Base-by-base conservation (phyloP, 2,797 vertebrate species). In the Mormyrus hasselquistii region DNA sequence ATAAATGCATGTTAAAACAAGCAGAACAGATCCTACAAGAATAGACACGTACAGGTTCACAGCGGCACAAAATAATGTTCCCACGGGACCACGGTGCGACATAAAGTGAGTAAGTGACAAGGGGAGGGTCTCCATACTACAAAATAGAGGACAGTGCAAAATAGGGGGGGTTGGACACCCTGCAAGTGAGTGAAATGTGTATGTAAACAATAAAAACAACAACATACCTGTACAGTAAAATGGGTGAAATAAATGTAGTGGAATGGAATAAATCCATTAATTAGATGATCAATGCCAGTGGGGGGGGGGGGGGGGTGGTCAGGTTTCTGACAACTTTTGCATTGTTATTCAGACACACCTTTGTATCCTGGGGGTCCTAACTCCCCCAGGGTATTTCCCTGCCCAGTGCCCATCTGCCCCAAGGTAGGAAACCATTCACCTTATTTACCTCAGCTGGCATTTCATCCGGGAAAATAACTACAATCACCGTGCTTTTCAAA, bases 381-480 rank as follows among this genome's bases (percentile, higher is more conserved):
- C 22, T 14, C 25, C n/a, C 3, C 57, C 38, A 47, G 55, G 87
- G 59, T 89, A 88, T 55, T 89, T 55, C 89, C 41, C 22, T 90
- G 87, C 57, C 59, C 53, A 34, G 4, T 89, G 88, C 87, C 79
- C 76, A 90, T 85, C 87, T 90, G 69, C 90, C 62, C 88, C 90
- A 85, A 53, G 52, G 90, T 87, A 86, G 82, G 59, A 79, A 86
- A 88, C 69, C 88, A 91, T 90, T 90, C 90, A 91, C 90, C 91
- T 59, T 85, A 86, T 90, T 91, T 91, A 90, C 88, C 90, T 90
- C 88, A 90, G 89, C 88, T 82, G 41, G 88, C 89, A 90, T 88
- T 83, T 52, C 25, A 34, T 50, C 65, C 82, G 44, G 62, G 38
- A 90, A 91, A 93, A 93, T 91, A 90, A 90, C 91, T 92, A 92